Evolutionary conservation across 2,113 vertebrate species (phyloP), one percentile per base, ranked within the genome.

Genomic region (Cisticola juncidis): DNA sequence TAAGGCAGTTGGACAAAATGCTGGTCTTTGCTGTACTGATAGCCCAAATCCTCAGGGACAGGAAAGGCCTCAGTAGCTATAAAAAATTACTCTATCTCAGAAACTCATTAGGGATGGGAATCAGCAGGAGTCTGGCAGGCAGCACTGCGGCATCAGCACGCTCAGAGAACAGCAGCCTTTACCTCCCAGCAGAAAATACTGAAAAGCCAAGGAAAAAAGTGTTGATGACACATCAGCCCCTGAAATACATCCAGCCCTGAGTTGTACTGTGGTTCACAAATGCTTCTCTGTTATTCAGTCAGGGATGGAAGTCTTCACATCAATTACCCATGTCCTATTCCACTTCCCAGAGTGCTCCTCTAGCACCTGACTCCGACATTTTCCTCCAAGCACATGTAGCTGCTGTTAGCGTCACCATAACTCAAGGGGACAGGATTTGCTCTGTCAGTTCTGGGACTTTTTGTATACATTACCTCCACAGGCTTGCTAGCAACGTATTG

Each of bases 61-160:
- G 25, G 47, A 80, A 69, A 69, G 36, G n/a, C 36, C 11, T 84
- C 25, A 3, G 48, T 57, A 62, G 40, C 62, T 72, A 11, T 40
- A 68, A 42, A 54, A 68, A 88, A 78, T 86, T 33, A 28, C 12
- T 3, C 50, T 44, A 7, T 29, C 54, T 57, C 60, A 16, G 11
- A 62, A 86, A 73, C 50, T 77, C 24, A 0, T 76, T 82, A 69
- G 76, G 35, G 47, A 11, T 48, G 35, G 45, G 48, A 82, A 79
- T 77, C 68, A 12, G 35, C 58, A 33, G 58, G 81, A 6, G 0
- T 64, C 90, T 9, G 2, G 53, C 81, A 90, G 58, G 65, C 3
- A 0, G 47, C 44, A 20, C 77, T 79, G 66, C 1, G 0, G 36
- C 11, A 62, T 76, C 73, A 70, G 88, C 62, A 48, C 0, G 0